Percentiles rank a stretch among this genome's conserved stretches.
Evolutionary conservation across 2,113 vertebrate genomes (phyloP).

Genomic region (Cranoglanis bouderius): DNA sequence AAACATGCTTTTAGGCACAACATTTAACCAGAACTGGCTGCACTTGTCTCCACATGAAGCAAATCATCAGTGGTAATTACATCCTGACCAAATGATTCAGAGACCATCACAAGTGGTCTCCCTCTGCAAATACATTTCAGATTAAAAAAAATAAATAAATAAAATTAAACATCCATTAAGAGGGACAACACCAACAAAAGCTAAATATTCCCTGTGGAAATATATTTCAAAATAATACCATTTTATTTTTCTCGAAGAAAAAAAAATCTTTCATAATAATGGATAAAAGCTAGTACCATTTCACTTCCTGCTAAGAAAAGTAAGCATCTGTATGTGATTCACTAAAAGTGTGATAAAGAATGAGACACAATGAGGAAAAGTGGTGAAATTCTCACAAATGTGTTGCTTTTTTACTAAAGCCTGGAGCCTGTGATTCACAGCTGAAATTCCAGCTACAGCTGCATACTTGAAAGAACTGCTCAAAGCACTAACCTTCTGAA

Average conservation of each 20-base stretch:
- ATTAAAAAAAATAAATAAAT: neutral
- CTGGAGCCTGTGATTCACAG: neutral
- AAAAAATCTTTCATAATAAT: neutral
- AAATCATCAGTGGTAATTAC: slow-evolving; percentile 43
- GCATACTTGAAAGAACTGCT: neutral
- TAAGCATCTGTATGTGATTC: neutral
- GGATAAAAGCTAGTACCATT: neutral
- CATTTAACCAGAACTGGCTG: slow-evolving; percentile 26
- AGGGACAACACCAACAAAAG: neutral
- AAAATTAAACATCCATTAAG: neutral
- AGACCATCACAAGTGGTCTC: neutral
- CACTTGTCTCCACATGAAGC: slow-evolving; percentile 13
- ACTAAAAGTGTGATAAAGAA: neutral
- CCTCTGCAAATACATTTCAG: slow-evolving; percentile 12
- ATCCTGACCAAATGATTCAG: slow-evolving; percentile 35
- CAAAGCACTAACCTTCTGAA: neutral
- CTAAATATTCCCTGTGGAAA: neutral
- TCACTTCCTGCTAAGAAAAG: neutral
- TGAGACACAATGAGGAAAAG: neutral
- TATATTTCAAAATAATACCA: neutral
- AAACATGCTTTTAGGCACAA: slow-evolving; percentile 26
- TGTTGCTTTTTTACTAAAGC: neutral
- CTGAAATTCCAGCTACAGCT: neutral
- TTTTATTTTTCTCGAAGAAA: neutral
- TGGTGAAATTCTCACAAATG: slow-evolving; percentile 10